phyloP scores from a whole-genome alignment of 2,888 invertebrate species.

The Thymelicus sylvestris region DNA sequence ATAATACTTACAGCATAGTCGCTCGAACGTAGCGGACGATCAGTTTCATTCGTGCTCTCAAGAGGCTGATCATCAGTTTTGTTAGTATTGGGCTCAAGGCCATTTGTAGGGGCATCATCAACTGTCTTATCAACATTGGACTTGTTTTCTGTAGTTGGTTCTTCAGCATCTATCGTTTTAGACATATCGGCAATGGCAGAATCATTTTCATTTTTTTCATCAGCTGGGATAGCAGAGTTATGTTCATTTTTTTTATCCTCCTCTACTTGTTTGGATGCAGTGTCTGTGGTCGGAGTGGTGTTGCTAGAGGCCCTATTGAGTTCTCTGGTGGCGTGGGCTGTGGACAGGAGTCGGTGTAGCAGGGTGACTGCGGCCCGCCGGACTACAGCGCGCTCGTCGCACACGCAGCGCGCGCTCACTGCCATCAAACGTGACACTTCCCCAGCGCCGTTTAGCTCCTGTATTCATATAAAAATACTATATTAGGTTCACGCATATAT shows the following conservation, averaged over 20 bases:
- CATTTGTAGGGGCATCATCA: not conserved
- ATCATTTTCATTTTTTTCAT: not conserved
- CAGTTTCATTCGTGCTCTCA: not conserved
- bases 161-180: conserved; percentile 5
- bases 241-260: not conserved
- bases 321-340: conserved; percentile 26
- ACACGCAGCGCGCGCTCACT: conserved; percentile 63
- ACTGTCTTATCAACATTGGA: not conserved
- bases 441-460: conserved; percentile 66
- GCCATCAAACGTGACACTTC: conserved; percentile 61
- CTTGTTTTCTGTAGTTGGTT: not conserved
- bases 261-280: not conserved
- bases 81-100: not conserved
- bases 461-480: not conserved
- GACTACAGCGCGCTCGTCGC: conserved; percentile 75
- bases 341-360: conserved; percentile 58
- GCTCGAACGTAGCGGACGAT: conserved; percentile 15
- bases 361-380: conserved; percentile 67
- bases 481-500: not conserved
- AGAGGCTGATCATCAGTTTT: not conserved
- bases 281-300: not conserved
- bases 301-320: not conserved
- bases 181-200: not conserved
- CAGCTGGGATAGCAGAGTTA: not conserved
- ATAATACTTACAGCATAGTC: conserved; percentile 53